Evolutionary conservation across 2,113 vertebrate species (phyloP).

Genomic region (Atractosteus spatula): DNA sequence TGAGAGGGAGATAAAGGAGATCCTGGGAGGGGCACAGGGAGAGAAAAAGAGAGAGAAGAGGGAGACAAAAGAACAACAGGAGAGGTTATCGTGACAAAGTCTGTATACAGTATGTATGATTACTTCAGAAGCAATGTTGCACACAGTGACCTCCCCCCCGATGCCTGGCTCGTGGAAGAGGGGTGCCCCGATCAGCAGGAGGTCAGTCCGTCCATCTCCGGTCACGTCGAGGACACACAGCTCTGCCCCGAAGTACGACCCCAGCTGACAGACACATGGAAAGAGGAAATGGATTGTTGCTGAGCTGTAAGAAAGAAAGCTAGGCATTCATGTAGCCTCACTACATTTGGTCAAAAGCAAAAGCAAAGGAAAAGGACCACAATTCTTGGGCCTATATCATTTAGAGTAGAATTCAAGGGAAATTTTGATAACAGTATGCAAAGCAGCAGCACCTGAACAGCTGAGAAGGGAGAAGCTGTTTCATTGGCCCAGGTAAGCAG

Average conservation of each 20-base stretch:
- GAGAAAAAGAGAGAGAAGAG: neutral
- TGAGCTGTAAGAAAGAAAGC: neutral
- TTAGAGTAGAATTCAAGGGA: too few relatives aligned
- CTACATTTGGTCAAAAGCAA: too few relatives aligned
- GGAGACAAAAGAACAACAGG: neutral
- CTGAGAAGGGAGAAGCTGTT: too few relatives aligned
- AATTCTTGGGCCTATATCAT: too few relatives aligned
- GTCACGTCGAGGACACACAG: conserved; percentile 31
- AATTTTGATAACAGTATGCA: too few relatives aligned
- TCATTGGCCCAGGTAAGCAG: too few relatives aligned
- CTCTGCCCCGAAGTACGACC: conserved; percentile 46
- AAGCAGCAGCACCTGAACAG: too few relatives aligned
- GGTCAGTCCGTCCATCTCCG: neutral
- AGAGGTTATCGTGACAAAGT: neutral
- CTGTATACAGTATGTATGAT: neutral
- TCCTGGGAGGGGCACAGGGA: neutral
- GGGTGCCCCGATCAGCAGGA: conserved; percentile 40
- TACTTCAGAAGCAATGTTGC: conserved; percentile 21
- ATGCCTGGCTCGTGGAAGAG: conserved; percentile 18
- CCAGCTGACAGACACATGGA: conserved; percentile 28
- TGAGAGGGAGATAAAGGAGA: too few relatives aligned
- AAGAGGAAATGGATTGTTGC: neutral
- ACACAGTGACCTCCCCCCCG: conserved; percentile 41
- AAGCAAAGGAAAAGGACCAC: too few relatives aligned
- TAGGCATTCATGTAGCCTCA: too few relatives aligned